Percentiles rank a stretch among this genome's conserved stretches.
Evolutionary conservation across 2,797 vertebrate species (phyloP).

Genomic region (Syngnathus rostellatus): DNA sequence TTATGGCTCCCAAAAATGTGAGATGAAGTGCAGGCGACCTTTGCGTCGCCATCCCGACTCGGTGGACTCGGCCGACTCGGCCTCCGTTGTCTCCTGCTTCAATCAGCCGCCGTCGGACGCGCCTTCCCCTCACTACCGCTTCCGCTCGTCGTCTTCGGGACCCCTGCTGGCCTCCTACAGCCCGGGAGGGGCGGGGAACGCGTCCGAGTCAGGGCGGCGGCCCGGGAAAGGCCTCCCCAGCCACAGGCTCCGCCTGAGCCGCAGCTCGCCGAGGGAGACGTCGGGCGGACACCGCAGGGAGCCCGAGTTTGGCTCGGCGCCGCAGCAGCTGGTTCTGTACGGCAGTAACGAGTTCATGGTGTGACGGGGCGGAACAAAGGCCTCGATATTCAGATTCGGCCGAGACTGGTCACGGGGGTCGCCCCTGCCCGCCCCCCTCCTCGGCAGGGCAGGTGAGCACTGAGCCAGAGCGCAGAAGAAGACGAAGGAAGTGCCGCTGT

Average conservation of each 20-base stretch:
- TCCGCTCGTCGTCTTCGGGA: constrained; percentile 77
- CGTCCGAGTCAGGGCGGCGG: constrained; percentile 46
- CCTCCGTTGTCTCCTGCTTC: constrained; percentile 60
- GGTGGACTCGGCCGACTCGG: constrained; percentile 64
- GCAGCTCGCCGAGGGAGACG: constrained; percentile 80
- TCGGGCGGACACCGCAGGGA: constrained; percentile 70
- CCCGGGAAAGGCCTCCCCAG: constrained; percentile 73
- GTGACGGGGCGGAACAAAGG: constrained; percentile 53
- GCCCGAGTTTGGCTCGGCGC: constrained; percentile 64
- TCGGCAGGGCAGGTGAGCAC: neutral
- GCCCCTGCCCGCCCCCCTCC: neutral
- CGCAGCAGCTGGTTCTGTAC: constrained; percentile 80
- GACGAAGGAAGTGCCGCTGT: constrained; percentile 28
- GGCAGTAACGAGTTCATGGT: constrained; percentile 96
- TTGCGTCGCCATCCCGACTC: constrained; percentile 71
- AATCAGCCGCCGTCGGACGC: constrained; percentile 65
- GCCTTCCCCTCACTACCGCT: constrained; percentile 74
- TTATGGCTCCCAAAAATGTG: constrained; percentile 61
- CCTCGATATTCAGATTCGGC: constrained; percentile 5
- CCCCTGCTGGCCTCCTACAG: constrained; percentile 75
- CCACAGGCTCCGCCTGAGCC: constrained; percentile 80
- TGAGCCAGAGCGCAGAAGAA: constrained; percentile 10
- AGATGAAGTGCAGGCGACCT: constrained; percentile 66
- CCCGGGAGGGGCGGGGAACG: constrained; percentile 36
- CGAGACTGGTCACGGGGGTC: constrained; percentile 1